Percentiles rank a stretch among this genome's conserved stretches.
phyloP scores from a whole-genome alignment of 2,797 vertebrate genomes.

The Lepilemur ruficaudatus region DNA sequence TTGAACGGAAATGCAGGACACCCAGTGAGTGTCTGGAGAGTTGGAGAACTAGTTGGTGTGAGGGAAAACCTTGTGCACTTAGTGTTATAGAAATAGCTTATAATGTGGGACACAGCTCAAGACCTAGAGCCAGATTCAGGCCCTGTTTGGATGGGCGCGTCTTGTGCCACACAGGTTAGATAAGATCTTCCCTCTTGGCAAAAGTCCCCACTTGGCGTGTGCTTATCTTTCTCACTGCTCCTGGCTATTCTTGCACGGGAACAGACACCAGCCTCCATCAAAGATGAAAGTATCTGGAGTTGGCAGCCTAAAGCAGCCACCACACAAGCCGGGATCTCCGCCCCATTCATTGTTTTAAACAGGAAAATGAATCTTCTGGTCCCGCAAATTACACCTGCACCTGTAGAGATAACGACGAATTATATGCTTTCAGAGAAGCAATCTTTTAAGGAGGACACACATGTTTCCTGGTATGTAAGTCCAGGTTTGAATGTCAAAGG shows the following conservation, averaged over 20 bases:
- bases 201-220: not conserved
- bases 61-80: not conserved
- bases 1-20: not conserved
- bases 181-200: not conserved
- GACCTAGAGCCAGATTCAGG: not conserved
- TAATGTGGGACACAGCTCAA: not conserved
- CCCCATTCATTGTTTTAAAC: not conserved
- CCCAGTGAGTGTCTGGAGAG: not conserved
- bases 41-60: not conserved
- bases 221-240: not conserved
- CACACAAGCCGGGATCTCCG: not conserved
- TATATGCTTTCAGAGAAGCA: not conserved
- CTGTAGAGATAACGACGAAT: not conserved
- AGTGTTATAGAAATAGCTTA: not conserved
- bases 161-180: not conserved
- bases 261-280: not conserved
- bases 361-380: conserved; percentile 29
- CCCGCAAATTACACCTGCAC: not conserved
- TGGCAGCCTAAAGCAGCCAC: not conserved
- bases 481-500: conserved; percentile 21
- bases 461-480: conserved; percentile 21
- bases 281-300: not conserved
- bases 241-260: not conserved
- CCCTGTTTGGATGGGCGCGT: rapidly evolving
- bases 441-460: not conserved